These are phyloP conservation scores for Panthera leo DNA, from an alignment of 2,113 vertebrate species.

Conservation along the genomic window DNA sequence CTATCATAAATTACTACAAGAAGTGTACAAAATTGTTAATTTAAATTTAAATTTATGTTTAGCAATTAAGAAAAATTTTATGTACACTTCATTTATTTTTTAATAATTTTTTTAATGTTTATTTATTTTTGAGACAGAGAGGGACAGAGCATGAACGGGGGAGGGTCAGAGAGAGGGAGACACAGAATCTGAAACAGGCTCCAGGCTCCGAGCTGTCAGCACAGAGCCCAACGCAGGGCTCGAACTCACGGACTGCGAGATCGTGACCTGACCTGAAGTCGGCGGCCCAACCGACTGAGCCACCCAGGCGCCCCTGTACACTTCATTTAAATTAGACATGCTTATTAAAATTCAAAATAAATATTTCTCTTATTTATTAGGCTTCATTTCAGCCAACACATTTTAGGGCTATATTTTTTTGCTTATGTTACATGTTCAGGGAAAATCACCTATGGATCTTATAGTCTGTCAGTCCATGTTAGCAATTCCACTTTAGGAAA, in stretches of 20 bases:
- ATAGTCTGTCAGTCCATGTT: background rate
- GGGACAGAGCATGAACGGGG: too few species aligned
- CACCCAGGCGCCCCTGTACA: too few species aligned
- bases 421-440: background rate
- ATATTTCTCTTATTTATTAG: background rate
- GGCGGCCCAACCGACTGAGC: too few species aligned
- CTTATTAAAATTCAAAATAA: background rate
- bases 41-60: conserved; percentile 9
- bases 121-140: too few species aligned
- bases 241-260: too few species aligned
- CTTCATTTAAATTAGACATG: background rate
- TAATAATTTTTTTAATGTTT: too few species aligned
- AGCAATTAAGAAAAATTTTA: background rate
- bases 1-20: background rate
- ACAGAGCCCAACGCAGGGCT: too few species aligned
- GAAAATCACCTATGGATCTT: background rate
- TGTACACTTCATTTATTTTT: background rate
- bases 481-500: background rate
- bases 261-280: too few species aligned
- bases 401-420: background rate
- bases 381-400: background rate
- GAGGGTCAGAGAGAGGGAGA: too few species aligned
- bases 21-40: background rate
- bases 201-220: too few species aligned
- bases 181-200: too few species aligned